These are phyloP conservation scores for Siphamia tubifer DNA, from an alignment of 2,113 vertebrate species.

Conservation along the genomic window DNA sequence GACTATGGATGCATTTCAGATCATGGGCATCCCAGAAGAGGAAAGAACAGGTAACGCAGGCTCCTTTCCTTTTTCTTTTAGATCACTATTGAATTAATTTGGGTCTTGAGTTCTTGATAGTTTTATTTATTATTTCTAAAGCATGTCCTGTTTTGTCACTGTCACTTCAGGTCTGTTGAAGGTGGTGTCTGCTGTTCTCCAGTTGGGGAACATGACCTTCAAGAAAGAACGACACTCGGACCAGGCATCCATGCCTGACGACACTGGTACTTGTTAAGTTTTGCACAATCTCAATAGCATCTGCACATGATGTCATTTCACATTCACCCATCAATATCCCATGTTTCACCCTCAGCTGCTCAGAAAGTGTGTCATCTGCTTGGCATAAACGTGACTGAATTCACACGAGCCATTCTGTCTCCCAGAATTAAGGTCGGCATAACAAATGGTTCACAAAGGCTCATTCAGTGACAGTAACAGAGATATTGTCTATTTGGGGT, in stretches of 20 bases:
- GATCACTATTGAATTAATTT: no score
- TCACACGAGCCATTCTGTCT: conserved; percentile 93
- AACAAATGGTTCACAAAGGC: background rate
- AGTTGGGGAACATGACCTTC: conserved; percentile 94
- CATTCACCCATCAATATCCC: background rate
- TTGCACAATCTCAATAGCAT: background rate
- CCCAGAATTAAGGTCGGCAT: conserved; percentile 90
- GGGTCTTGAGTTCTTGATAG: no score
- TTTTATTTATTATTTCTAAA: background rate
- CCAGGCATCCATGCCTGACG: conserved; percentile 97
- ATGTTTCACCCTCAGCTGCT: conserved; percentile 81
- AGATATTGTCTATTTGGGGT: background rate
- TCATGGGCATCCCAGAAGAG: conserved; percentile 93
- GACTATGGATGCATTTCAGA: conserved; percentile 94
- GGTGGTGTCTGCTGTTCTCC: conserved; percentile 93
- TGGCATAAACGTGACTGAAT: conserved; percentile 95
- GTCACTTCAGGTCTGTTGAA: conserved; percentile 85
- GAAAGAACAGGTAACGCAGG: conserved; percentile 45
- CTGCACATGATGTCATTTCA: background rate
- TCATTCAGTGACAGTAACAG: background rate
- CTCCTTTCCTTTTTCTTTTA: background rate
- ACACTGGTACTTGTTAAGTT: conserved; percentile 82
- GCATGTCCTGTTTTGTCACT: background rate
- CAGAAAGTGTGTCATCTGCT: conserved; percentile 97
- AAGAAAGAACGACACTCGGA: conserved; percentile 97